These are phyloP conservation scores for Pogonomyrmex californicus DNA, from an alignment of 1,140 invertebrate species.

Conservation along the genomic window DNA sequence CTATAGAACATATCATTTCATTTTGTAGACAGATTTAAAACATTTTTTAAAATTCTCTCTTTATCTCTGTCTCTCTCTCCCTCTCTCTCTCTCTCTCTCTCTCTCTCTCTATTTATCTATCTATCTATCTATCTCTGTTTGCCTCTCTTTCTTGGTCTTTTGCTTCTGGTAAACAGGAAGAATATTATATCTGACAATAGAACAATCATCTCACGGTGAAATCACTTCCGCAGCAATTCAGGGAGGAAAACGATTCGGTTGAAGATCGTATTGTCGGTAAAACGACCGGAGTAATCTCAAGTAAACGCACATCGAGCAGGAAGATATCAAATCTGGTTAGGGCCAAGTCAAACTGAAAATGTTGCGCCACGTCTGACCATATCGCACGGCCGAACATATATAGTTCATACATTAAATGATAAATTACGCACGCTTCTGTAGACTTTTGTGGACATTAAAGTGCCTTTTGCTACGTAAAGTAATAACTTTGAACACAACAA, in stretches of 20 bases:
- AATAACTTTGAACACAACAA: background rate
- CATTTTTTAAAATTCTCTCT: background rate
- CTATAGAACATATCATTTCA: background rate
- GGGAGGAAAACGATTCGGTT: conserved; percentile 27
- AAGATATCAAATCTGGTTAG: conserved; percentile 32
- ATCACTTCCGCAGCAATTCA: conserved; percentile 36
- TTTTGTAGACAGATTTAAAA: background rate
- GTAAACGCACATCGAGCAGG: background rate
- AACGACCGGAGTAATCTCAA: conserved; percentile 36
- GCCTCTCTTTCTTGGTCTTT: background rate
- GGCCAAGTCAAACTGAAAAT: conserved; percentile 21
- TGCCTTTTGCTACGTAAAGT: conserved; percentile 1
- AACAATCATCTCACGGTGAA: conserved; percentile 39
- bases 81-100: no score
- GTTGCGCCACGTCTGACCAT: background rate
- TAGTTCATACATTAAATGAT: conserved; percentile 40
- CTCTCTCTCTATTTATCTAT: no score
- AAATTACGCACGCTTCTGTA: background rate
- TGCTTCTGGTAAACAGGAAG: conserved; percentile 29
- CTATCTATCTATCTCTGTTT: no score
- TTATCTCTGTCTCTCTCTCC: no score
- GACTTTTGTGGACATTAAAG: background rate
- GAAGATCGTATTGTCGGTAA: conserved; percentile 25
- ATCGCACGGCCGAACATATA: background rate
- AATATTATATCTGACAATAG: conserved; percentile 37